Evolutionary conservation across 2,113 vertebrate species (phyloP).

Genomic region (Mungos mungo): DNA sequence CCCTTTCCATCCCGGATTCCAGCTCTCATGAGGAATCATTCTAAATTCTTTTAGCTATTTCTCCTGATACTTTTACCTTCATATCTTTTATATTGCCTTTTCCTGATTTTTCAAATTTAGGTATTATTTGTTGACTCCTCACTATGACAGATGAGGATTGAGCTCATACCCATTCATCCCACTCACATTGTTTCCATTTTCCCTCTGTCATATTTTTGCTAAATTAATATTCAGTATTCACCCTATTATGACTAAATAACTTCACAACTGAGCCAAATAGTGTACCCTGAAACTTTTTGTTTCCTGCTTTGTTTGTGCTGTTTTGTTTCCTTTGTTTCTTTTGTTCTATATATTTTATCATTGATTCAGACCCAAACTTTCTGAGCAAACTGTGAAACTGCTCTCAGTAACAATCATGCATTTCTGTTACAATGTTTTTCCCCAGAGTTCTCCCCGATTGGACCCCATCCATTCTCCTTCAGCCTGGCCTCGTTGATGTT

Average conservation of each 20-base stretch:
- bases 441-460: not conserved
- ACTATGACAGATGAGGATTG: not conserved
- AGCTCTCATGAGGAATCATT: not conserved
- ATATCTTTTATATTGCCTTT: not conserved
- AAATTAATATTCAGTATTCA: not conserved
- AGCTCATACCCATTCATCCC: not conserved
- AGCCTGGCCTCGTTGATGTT: not conserved
- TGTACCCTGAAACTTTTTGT: not conserved
- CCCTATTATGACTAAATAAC: not conserved
- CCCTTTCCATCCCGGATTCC: not conserved
- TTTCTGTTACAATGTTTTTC: not conserved
- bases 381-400: not conserved
- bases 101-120: not conserved
- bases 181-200: not conserved
- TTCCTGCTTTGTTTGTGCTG: not conserved
- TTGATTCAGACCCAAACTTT: not conserved
- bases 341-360: not conserved
- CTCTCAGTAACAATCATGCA: not conserved
- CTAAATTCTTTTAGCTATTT: not conserved
- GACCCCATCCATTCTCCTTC: not conserved
- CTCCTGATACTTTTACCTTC: not conserved
- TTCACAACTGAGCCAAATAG: not conserved
- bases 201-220: not conserved
- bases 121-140: not conserved
- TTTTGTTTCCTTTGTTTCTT: not conserved